Base-by-base conservation (phyloP, 2,113 vertebrate species). In the Gnathonemus longibarbis region DNA sequence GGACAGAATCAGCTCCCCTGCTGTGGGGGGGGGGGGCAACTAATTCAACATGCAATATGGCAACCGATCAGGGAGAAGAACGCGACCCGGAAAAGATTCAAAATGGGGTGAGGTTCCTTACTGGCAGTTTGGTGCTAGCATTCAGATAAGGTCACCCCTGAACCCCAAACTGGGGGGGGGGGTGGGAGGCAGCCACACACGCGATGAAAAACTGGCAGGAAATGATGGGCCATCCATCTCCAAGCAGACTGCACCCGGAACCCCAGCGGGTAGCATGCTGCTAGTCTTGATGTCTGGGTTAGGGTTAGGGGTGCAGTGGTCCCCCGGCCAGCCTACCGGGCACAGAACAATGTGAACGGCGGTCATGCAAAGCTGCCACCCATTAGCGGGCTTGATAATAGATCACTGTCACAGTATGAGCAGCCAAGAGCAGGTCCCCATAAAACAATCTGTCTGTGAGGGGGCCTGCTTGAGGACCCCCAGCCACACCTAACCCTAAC, bases 361-460 rank as follows among this genome's bases (percentile, higher is more conserved):
- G 93, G 89, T 93, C 91, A 92, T 93, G 91, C 92, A 94, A 95
- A 94, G 93, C 91, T 90, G 27, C 88, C 89, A 77, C 70, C 89
- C 92, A 94, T 93, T 93, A 91, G 94, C 93, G 93, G 91, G 91
- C 19, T 85, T 89, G 92, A 91, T 94, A 93, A 94, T 91, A 52
- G 84, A 39, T 93, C 91, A 89, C 92, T 92, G 27, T 90, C 58
- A 87, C 90, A 92, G 91, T 89, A 87, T 62, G 87, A 87, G 91
- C 52, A 87, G 46, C 15, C 66, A 90, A 90, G 89, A 88, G 91
- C 91, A 90, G 90, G 52, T 31, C 48, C 27, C 50, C 62, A 31
- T 70, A 70, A 70, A 31, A 87, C 27, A 87, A 11, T 42, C 15
- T 17, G n/a, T 53, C 10, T 39, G 10, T 13, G 85, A 39, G 85